Percentiles rank a stretch among this genome's conserved stretches.
Evolutionary conservation across 2,797 vertebrate genomes (phyloP).

Genomic region (Esox masquinongy): DNA sequence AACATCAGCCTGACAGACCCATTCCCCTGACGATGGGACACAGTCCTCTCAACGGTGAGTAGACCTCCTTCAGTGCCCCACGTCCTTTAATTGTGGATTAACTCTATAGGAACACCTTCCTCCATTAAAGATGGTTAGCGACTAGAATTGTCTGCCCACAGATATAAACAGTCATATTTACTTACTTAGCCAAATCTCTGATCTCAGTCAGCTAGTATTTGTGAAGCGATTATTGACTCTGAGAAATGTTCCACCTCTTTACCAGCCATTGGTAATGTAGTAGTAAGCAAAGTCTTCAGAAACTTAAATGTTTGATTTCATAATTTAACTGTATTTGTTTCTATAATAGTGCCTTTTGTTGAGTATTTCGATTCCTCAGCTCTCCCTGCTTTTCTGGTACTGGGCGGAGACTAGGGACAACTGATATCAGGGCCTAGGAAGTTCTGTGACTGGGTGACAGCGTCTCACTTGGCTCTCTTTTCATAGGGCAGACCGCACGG

Average conservation of each 20-base stretch:
- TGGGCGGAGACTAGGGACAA: background rate
- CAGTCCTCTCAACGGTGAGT: conserved; percentile 86
- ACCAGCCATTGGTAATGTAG: background rate
- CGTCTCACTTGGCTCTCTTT: background rate
- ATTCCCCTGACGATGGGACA: conserved; percentile 83
- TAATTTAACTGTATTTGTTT: conserved; percentile 15
- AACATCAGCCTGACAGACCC: conserved; percentile 80
- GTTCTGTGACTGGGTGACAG: conserved; percentile 19
- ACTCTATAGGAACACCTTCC: background rate
- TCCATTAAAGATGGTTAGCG: background rate
- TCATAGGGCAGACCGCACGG: background rate
- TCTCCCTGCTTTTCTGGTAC: conserved; percentile 9
- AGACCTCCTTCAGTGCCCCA: conserved; percentile 14
- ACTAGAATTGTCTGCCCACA: too few species aligned
- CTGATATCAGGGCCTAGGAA: conserved; percentile 12
- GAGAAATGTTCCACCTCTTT: background rate
- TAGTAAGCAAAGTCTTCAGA: background rate
- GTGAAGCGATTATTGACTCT: conserved; percentile 6
- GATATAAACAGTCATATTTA: conserved; percentile 1
- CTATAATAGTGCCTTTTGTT: conserved; percentile 23
- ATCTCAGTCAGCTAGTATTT: conserved; percentile 12
- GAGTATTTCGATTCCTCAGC: conserved; percentile 9
- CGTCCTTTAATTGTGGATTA: background rate
- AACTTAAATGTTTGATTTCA: conserved; percentile 23
- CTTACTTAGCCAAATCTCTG: background rate